Percentiles rank a stretch among this genome's conserved stretches.
Evolutionary conservation across 2,113 vertebrate species (phyloP).

Genomic region (Ptilorrhoa leucosticta): DNA sequence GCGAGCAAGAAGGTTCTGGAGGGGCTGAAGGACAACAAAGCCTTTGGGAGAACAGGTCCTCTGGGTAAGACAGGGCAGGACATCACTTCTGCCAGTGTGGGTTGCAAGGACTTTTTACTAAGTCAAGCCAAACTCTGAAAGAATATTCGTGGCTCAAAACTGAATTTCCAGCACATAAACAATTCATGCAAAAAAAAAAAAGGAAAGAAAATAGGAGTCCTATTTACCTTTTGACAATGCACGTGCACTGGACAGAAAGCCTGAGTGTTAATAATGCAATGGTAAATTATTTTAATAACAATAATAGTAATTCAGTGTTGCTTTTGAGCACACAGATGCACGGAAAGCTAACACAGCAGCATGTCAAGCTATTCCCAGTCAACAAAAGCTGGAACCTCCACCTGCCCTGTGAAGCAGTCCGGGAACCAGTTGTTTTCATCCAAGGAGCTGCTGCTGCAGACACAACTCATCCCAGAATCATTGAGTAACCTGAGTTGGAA

Average conservation of each 20-base stretch:
- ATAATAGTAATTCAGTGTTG: background rate
- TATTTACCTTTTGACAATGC: background rate
- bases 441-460: background rate
- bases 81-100: background rate
- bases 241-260: background rate
- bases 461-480: fast-evolving
- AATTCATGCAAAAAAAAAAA: background rate
- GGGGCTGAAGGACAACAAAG: background rate
- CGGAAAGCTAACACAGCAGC: background rate
- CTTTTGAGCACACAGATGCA: background rate
- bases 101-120: background rate
- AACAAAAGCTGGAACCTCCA: background rate
- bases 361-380: background rate
- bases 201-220: background rate
- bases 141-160: background rate
- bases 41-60: background rate
- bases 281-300: background rate
- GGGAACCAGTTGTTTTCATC: background rate
- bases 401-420: background rate
- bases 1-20: background rate
- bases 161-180: background rate
- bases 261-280: background rate
- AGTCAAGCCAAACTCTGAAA: background rate
- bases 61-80: background rate
- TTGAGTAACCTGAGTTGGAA: background rate